Conservation (phyloP, 2,797 vertebrate genomes). For the Alauda arvensis region DNA sequence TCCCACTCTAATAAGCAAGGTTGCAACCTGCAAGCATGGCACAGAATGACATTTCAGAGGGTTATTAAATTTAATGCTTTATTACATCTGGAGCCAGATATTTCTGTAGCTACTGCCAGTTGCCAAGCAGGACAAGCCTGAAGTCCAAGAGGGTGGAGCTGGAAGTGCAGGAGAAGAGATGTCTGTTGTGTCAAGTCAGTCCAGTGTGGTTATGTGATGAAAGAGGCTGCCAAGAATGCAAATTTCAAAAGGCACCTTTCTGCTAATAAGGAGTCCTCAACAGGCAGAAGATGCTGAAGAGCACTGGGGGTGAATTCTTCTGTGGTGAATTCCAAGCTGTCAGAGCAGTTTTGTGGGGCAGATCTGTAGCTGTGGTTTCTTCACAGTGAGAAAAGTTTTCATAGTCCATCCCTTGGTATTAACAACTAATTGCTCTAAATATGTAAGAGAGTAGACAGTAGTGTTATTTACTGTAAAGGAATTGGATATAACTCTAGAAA, state of each 20-base stretch:
- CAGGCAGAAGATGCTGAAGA: not conserved
- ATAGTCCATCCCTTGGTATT: not conserved
- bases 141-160: not conserved
- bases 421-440: not conserved
- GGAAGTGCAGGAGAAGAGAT: not conserved
- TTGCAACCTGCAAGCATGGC: not conserved
- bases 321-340: not conserved
- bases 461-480: not conserved
- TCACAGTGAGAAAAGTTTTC: not conserved
- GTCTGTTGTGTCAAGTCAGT: not conserved
- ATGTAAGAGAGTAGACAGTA: not conserved
- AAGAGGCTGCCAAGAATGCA: not conserved
- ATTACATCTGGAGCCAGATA: not conserved
- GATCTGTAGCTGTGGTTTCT: accelerated
- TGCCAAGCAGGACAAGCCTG: accelerated
- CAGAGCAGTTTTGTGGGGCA: not conserved
- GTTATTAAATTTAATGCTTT: not conserved
- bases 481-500: not conserved
- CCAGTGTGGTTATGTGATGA: not conserved
- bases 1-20: not conserved
- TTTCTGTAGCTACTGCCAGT: not conserved
- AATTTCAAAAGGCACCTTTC: not conserved
- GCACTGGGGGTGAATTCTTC: not conserved
- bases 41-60: not conserved
- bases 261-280: not conserved